Evolutionary conservation across 2,113 vertebrate species (phyloP).

Genomic region (Holacanthus passer): DNA sequence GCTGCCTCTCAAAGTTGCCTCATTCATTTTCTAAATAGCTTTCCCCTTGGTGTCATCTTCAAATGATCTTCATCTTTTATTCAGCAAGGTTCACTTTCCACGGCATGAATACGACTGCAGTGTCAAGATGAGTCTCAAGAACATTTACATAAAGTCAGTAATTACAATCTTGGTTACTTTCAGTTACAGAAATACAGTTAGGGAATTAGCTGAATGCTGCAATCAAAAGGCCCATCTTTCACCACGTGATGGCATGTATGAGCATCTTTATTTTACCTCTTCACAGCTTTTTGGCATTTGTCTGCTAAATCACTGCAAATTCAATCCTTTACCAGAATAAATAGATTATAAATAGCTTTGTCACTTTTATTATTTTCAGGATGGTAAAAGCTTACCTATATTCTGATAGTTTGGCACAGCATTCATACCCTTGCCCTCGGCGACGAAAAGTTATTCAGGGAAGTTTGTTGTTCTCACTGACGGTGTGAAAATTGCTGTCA

Average conservation of each 20-base stretch:
- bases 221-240: not conserved
- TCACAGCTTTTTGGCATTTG: not conserved
- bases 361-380: not conserved
- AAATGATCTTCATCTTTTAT: constrained; percentile 32
- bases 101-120: not conserved
- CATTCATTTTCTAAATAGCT: not conserved
- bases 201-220: not conserved
- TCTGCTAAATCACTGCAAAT: not conserved
- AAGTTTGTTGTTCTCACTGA: not conserved
- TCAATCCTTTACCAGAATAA: not conserved
- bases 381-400: not conserved
- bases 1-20: not conserved
- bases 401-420: not conserved
- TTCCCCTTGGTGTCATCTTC: not conserved
- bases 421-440: not conserved
- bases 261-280: no score
- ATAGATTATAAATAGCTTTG: not conserved
- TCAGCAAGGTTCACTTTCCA: not conserved
- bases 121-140: not conserved
- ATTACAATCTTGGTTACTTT: constrained; percentile 10
- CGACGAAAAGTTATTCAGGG: not conserved
- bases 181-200: not conserved
- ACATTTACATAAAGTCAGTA: constrained; percentile 11
- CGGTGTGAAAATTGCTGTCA: constrained; percentile 17
- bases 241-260: not conserved